These are phyloP conservation scores for Elaphurus davidianus DNA, from an alignment of 2,113 vertebrate genomes.

Conservation along the genomic window DNA sequence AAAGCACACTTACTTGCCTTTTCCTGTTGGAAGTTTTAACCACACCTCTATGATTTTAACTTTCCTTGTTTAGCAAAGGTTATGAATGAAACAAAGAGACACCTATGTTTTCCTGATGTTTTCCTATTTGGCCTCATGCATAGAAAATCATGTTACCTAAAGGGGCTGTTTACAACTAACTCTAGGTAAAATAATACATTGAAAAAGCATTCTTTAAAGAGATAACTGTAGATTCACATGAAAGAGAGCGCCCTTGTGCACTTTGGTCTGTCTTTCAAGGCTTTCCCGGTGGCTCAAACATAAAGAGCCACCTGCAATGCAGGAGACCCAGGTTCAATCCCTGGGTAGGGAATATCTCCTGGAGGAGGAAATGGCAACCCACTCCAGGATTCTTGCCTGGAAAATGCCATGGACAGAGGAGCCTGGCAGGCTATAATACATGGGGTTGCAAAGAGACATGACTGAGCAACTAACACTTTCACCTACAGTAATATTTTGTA, in stretches of 20 bases:
- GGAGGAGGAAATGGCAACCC: neutral
- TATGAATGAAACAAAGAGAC: neutral
- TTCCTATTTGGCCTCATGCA: neutral
- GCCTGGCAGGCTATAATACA: neutral
- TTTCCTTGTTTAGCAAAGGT: neutral
- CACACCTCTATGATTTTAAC: neutral
- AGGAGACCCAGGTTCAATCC: neutral
- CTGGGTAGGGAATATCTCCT: neutral
- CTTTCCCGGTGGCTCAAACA: neutral
- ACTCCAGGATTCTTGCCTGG: neutral
- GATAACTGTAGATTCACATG: neutral
- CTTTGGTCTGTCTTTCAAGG: neutral
- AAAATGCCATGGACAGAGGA: neutral
- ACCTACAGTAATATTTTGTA: neutral
- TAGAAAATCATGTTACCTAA: neutral
- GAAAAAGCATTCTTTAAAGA: neutral
- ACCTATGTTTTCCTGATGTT: neutral
- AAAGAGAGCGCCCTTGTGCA: neutral
- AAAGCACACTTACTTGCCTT: neutral
- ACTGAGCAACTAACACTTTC: neutral
- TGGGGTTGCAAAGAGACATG: neutral
- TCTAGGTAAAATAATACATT: neutral
- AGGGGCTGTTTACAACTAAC: neutral
- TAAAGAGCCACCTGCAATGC: neutral
- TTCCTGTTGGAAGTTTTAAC: neutral